Evolutionary conservation across 2,113 vertebrate genomes (phyloP).

Genomic region (Poecilia latipinna): DNA sequence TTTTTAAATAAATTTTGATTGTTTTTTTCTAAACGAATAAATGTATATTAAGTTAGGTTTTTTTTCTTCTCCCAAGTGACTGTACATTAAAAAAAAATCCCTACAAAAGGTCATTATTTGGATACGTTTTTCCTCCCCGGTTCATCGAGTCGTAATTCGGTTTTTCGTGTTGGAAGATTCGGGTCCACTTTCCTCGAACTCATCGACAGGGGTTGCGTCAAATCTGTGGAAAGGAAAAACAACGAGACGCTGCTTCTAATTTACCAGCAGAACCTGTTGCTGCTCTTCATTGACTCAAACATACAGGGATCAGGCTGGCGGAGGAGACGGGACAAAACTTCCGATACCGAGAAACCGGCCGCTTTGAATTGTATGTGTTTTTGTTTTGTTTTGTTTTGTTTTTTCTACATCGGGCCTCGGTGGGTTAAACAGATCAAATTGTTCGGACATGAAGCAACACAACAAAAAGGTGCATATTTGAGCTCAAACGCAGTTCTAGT

Average conservation of each 20-base stretch:
- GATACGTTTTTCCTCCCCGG: conserved; percentile 48
- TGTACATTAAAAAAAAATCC: conserved; percentile 73
- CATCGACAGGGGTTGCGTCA: neutral
- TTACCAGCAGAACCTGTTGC: conserved; percentile 80
- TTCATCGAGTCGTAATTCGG: conserved; percentile 50
- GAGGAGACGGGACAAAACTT: conserved; percentile 25
- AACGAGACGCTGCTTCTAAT: conserved; percentile 69
- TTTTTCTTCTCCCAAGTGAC: conserved; percentile 72
- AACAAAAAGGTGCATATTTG: conserved; percentile 70
- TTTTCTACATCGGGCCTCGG: conserved; percentile 11
- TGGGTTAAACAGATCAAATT: conserved; percentile 69
- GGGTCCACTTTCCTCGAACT: conserved; percentile 29
- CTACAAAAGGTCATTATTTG: conserved; percentile 41
- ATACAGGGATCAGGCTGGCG: conserved; percentile 52
- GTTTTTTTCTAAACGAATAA: conserved; percentile 48
- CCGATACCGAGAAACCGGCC: conserved; percentile 50
- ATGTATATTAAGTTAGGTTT: conserved; percentile 68
- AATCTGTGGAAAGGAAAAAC: neutral
- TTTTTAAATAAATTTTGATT: neutral
- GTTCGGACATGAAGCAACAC: conserved; percentile 61
- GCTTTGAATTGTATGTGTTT: conserved; percentile 9
- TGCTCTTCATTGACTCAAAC: conserved; percentile 69
- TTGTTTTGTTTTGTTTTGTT: conserved; percentile 6
- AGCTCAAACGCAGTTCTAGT: conserved; percentile 70
- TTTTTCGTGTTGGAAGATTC: conserved; percentile 36